Evolutionary conservation across 2,113 vertebrate genomes (phyloP), one percentile per base, ranked within the genome.

Genomic region (Hiodon tergisus): DNA sequence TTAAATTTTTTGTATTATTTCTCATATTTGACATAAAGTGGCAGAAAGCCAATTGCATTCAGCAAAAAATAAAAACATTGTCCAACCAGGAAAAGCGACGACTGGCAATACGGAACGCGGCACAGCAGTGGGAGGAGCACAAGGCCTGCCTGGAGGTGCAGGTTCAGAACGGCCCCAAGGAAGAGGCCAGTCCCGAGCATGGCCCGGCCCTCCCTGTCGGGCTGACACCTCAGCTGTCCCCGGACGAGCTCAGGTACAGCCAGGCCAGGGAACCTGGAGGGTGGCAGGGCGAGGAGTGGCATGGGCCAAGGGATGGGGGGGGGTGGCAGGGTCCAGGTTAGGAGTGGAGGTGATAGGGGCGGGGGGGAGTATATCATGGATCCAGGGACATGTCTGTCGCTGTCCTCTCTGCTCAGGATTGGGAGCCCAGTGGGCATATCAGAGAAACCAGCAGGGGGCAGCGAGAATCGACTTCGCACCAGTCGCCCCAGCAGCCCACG

Each of bases 81-180:
- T 53, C 0, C 80, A 9, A 84, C 53, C 77, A 94, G 93, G 93
- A 94, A 46, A 94, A 93, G 86, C 93, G 91, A 69, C 83, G 90
- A 3, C 80, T 93, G 74, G 92, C 90, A 0, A 93, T 94, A 67
- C 85, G 82, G 76, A 91, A 92, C 48, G 87, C 93, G 52, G 92
- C 92, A 61, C 88, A 78, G 0, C 89, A 91, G 0, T 94, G 92
- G 92, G 90, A 94, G 78, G 83, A 51, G 70, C 1, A 78, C 80
- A 79, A 82, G 73, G 79, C 86, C 72, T 76, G 61, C 50, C 58
- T 77, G 63, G 76, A 71, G 16, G 17, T 72, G 10, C 76, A 84
- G 73, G 77, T 82, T 69, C 84, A 87, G 67, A 86, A 90, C 8
- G 72, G 84, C 50, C 31, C 60, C 46, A 80, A 78, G 72, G 89